phyloP scores from a whole-genome alignment of 2,797 vertebrate species.

The Strix occidentalis region DNA sequence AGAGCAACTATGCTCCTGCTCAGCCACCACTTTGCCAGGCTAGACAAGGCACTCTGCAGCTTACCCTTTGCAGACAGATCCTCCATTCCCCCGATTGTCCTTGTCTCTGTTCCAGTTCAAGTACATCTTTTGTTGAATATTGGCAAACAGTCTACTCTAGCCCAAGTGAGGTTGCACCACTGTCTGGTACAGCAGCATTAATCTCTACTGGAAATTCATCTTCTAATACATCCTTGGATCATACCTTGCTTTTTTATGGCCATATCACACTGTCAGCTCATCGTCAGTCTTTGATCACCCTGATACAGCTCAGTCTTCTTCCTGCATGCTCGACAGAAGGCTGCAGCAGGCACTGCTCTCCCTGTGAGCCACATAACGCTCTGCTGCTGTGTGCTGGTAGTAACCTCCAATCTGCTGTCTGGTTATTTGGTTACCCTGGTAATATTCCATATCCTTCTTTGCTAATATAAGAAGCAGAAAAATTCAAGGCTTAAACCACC shows the following conservation, averaged over 20 bases:
- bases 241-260: neutral
- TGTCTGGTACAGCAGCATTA: neutral
- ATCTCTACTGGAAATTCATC: conserved; percentile 19
- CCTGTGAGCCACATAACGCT: neutral
- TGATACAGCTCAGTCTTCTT: neutral
- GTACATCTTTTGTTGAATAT: neutral
- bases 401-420: neutral
- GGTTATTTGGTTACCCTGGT: neutral
- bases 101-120: neutral
- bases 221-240: neutral
- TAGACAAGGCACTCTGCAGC: neutral
- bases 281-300: neutral
- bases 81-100: neutral
- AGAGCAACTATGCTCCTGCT: neutral
- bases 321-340: neutral
- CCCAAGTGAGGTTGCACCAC: neutral
- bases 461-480: neutral
- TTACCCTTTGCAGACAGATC: neutral
- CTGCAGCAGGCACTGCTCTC: neutral
- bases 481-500: neutral
- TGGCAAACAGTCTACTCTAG: neutral
- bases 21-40: neutral
- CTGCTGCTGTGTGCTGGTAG: neutral
- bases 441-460: neutral
- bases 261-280: neutral